Base-by-base conservation (phyloP, 1,140 invertebrate genomes). In the Hyles euphorbiae region DNA sequence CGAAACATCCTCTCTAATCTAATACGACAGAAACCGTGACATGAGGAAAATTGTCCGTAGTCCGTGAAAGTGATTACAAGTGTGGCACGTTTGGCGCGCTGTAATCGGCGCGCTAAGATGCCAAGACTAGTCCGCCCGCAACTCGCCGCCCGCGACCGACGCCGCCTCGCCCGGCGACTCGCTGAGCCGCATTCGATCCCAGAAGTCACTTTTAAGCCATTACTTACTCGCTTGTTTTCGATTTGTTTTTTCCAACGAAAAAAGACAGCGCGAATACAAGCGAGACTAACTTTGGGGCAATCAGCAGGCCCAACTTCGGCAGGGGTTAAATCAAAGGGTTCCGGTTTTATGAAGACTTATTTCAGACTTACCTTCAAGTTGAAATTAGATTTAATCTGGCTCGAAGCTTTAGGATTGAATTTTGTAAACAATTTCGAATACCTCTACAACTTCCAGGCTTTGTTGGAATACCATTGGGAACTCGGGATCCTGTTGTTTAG, bases 341-440 rank as follows among this genome's bases (percentile, higher is more conserved):
- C 79, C 80, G 85, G 82, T 88, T 88, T 88, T 87, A 88, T 87
- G 83, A 87, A 87, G 86, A 87, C 86, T 88, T 88, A 87, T 88
- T 88, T 88, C 78, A 86, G 86, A 88, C 83, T 88, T 88, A 88
- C 86, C 86, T 87, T 83, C 74, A 81, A 88, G 81, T 88, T 88
- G 86, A 87, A 88, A 88, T 88, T 88, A 88, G 86, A 88, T 88
- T 88, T 88, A 87, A 87, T 87, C 86, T 87, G 86, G 74, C 81
- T 81, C 83, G 82, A 79, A 85, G 83, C 82, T 88, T 87, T 81
- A 85, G 82, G 86, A 87, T 88, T 88, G 83, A 87, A 88, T 88
- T 88, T 87, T 88, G 83, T 88, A 88, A 88, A 88, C 86, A 88
- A 88, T 87, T 88, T 88, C 75, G 72, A 80, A 87, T 88, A 87